Evolutionary conservation across 2,888 invertebrate genomes (phyloP).

Genomic region (Drepanosiphum platanoidis): DNA sequence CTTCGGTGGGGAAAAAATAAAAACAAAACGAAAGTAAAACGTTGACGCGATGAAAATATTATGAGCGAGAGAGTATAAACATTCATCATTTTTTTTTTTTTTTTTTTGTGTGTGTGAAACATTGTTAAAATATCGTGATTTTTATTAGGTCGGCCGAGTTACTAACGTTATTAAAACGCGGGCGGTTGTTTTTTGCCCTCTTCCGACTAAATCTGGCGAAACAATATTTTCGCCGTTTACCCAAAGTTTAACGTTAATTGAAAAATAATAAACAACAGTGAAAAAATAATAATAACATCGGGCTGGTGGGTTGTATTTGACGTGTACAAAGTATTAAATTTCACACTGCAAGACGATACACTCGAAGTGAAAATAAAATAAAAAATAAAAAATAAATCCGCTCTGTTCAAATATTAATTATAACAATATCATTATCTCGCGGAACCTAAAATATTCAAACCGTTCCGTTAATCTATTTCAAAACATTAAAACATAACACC

Average conservation of each 20-base stretch:
- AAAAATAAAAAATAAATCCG: conserved; percentile 21
- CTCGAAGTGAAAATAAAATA: background rate
- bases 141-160: conserved; percentile 40
- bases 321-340: conserved; percentile 52
- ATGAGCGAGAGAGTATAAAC: background rate
- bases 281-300: conserved; percentile 30
- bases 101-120: conserved; percentile 16
- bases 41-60: background rate
- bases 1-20: too few relatives aligned
- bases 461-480: conserved; percentile 16
- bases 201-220: background rate
- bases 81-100: conserved; percentile 25
- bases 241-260: conserved; percentile 47
- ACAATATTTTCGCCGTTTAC: conserved; percentile 38
- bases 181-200: conserved; percentile 21
- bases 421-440: background rate
- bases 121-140: conserved; percentile 5
- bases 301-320: conserved; percentile 45
- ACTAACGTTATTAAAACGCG: background rate
- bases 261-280: conserved; percentile 31
- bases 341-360: background rate
- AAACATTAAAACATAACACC: background rate
- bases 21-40: background rate
- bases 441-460: background rate
- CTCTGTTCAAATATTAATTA: background rate